Base-by-base conservation (phyloP, 1,140 invertebrate genomes). In the Phymorhynchus buccinoides region DNA sequence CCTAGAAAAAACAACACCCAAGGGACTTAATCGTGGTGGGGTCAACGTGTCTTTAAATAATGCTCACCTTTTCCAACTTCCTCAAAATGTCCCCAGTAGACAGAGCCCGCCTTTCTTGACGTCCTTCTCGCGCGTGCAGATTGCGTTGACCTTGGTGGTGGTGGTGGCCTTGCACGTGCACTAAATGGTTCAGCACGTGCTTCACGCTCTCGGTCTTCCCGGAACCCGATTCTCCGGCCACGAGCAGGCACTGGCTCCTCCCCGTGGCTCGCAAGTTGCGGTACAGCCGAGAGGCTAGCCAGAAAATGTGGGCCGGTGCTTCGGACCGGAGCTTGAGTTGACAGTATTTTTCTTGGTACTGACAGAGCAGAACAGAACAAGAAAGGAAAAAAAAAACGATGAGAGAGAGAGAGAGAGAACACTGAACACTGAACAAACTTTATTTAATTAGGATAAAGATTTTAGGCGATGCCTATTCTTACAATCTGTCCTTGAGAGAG, bases 141-240 rank as follows among this genome's bases (percentile, higher is more conserved):
- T 35, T 39, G 2, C n/a, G 14, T 22, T 32, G 30, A 52, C 27
- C 44, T 18, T 32, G 1, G 39, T 35, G 18, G n/a, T 1, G 30
- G n/a, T 30, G 30, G 32, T 66, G 30, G 42, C 6, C 42, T 18
- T 71, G 6, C 62, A 22, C 42, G 12, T 56, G 41, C 32, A 88
- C 42, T 3, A 91, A 48, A 84, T 90, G 87, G 4, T 87, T 48
- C 16, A 91, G 35, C 32, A 90, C 62, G 27, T 85, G 86, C 82
- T 89, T 91, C 22, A 86, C 87, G 52, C 79, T 85, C 94, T 99
- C 98, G 96, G 98, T 99, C 95, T 99, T 99, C n/a, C 98, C 98
- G 93, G 98, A 97, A 2, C 87, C 88, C 96, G 98, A 99, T 95
- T 99, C 98, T 94, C 98, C 98, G 94, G 82, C 97, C 94, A 92